phyloP scores from a whole-genome alignment of 2,113 vertebrate species.

The Paraplagusia blochii region DNA sequence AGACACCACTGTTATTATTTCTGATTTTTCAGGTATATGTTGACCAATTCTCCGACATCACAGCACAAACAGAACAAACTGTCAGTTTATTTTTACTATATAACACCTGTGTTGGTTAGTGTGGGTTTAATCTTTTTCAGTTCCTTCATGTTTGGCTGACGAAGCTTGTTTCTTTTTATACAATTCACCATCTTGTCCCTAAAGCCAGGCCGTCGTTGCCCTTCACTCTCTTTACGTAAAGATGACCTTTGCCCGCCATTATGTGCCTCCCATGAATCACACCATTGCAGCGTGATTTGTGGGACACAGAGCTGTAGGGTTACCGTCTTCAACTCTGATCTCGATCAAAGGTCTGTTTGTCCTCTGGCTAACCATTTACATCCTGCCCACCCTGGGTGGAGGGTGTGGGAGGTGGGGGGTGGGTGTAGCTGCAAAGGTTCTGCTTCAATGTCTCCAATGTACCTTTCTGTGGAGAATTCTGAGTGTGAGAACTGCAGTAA shows the following conservation, averaged over 20 bases:
- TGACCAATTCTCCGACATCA: too few species aligned
- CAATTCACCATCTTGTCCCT: too few species aligned
- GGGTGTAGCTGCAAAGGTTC: background rate
- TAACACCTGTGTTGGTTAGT: too few species aligned
- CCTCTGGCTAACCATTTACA: conserved; percentile 70
- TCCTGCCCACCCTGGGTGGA: conserved; percentile 8
- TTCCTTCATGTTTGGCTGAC: too few species aligned
- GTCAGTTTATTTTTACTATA: too few species aligned
- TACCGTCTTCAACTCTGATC: background rate
- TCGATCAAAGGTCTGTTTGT: conserved; percentile 73
- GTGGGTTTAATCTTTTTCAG: too few species aligned
- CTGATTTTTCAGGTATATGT: too few species aligned
- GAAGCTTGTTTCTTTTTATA: too few species aligned
- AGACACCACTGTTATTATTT: too few species aligned
- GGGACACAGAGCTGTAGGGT: background rate
- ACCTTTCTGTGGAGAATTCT: too few species aligned
- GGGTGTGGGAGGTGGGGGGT: conserved; percentile 3
- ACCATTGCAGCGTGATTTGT: conserved; percentile 2
- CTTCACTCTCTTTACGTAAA: conserved; percentile 17
- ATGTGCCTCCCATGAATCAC: conserved; percentile 5
- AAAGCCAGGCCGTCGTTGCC: background rate
- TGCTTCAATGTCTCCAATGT: too few species aligned
- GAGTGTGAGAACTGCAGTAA: background rate
- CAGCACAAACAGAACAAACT: too few species aligned
- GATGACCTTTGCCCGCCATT: conserved; percentile 16